Base-by-base conservation (phyloP, 1,140 invertebrate genomes). In the Parasteatoda tepidariorum region DNA sequence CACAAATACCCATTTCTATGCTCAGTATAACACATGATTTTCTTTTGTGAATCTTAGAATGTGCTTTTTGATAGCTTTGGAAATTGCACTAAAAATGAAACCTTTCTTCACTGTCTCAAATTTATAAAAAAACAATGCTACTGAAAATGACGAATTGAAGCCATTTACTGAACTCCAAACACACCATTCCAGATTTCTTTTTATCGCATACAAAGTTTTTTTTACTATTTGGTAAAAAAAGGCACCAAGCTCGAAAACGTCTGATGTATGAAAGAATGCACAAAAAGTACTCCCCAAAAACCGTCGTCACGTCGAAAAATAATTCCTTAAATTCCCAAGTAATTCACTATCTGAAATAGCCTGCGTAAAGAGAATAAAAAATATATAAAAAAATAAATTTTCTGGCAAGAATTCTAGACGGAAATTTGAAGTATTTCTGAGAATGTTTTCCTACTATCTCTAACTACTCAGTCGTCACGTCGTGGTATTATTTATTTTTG, bases 321-420 rank as follows among this genome's bases (percentile, higher is more conserved):
- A 79, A 79, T 79, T 78, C 74, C 61, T 78, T 78, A 78, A 78
- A 78, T 78, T 79, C 62, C 24, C 48, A 33, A 79, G 62, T 79
- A 79, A 67, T 67, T 79, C 62, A 24, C 33, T 33, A 24, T 79
- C 38, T 68, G 41, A 79, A 76, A 76, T 76, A 30, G 73, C 22
- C 13, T 6, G 38, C 5, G 38, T 41, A 41, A 41, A 41, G 13
- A 13, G 38, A 41, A 41, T 6, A 66, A 38, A 28, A n/a, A 38
- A 30, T 11, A 18, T 11, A 55, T 64, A 54, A 30, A 54, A 66
- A 54, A 66, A 31, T 28, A 78, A 78, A 78, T 78, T 66, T 78
- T 24, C 15, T 22, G 4, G 0, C 33, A 28, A 54, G 31, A 79
- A 67, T 57, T 68, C 62, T 79, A 68, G 75, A 78, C 64, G 30